phyloP scores from a whole-genome alignment of 1,140 invertebrate genomes.

The Nasonia vitripennis region DNA sequence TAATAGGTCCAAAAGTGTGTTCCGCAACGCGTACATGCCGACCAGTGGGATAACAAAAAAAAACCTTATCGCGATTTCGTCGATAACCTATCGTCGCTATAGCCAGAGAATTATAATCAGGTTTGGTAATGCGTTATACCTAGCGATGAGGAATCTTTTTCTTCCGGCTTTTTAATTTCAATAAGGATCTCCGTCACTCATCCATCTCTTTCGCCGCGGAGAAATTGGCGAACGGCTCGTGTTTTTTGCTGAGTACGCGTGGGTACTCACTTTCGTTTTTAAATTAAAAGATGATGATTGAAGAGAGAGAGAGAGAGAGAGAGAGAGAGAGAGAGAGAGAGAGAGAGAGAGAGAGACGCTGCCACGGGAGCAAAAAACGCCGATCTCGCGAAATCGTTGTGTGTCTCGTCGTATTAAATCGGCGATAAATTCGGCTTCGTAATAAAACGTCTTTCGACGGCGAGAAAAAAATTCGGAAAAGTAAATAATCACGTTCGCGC shows the following conservation, averaged over 20 bases:
- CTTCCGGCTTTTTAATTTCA: too few relatives aligned
- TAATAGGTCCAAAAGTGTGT: slow-evolving; percentile 34
- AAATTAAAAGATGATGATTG: slow-evolving; percentile 18
- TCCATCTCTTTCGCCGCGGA: not conserved
- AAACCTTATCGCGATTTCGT: slow-evolving; percentile 12
- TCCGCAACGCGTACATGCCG: not conserved
- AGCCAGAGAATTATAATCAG: too few relatives aligned
- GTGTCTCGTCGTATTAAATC: too few relatives aligned
- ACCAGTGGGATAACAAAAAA: slow-evolving; percentile 7
- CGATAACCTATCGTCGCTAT: not conserved
- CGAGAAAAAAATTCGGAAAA: not conserved
- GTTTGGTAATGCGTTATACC: too few relatives aligned
- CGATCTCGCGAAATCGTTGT: not conserved
- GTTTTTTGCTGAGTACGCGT: not conserved
- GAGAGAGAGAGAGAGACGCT: not conserved
- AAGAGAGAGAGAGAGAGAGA: not conserved
- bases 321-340: not conserved
- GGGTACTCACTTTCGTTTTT: slow-evolving; percentile 32
- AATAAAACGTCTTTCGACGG: not conserved
- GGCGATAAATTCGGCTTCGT: not conserved
- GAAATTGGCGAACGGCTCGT: slow-evolving; percentile 1
- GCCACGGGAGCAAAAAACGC: not conserved
- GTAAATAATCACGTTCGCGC: too few relatives aligned
- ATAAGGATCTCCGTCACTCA: too few relatives aligned
- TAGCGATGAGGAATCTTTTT: too few relatives aligned